Evolutionary conservation across 2,797 vertebrate species (phyloP), one percentile per base, ranked within the genome.

Genomic region (Spondyliosoma cantharus): DNA sequence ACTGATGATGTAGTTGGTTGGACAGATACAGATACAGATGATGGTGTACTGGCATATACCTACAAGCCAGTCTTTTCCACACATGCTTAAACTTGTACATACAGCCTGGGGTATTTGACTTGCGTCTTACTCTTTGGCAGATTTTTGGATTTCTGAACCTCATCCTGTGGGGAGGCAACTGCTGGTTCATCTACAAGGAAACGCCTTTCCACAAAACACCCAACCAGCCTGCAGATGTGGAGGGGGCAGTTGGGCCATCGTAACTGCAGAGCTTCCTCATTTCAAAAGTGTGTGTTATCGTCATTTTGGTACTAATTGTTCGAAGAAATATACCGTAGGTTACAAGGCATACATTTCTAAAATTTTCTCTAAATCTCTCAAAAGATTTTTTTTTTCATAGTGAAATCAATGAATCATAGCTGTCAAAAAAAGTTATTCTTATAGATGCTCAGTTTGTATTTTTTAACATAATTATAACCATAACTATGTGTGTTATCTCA

Each of bases 101-200:
- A 42, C 19, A 19, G 1, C 22, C 3, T 72, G 6, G 5, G 6
- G 15, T 49, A 0, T 80, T 69, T 79, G 6, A 83, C 48, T 54
- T 8, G 0, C 8, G 3, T 52, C 24, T 75, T 16, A 5, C 59
- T 82, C 29, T 70, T 77, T 54, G 63, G 69, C 84, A 98, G 97
- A 95, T 97, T 83, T 97, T 97, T 49, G 97, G 98, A 70, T 99
- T 97, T 89, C 94, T 98, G 83, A 98, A 97, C 91, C 95, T 98
- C 77, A 94, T 98, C 89, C 93, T 98, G 88, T 98, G 98, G 98
- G 94, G 94, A 3, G 96, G 97, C 65, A 98, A 97, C 94, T 97
- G 96, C 91, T 99, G 98, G 98, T 98, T 97, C 93, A 97, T 98
- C 88, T 98, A 95, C 92, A 97, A 98, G 93, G 97, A 98, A 93